Evolutionary conservation across 2,888 invertebrate species (phyloP).

Genomic region (Opisthograptis luteolata): DNA sequence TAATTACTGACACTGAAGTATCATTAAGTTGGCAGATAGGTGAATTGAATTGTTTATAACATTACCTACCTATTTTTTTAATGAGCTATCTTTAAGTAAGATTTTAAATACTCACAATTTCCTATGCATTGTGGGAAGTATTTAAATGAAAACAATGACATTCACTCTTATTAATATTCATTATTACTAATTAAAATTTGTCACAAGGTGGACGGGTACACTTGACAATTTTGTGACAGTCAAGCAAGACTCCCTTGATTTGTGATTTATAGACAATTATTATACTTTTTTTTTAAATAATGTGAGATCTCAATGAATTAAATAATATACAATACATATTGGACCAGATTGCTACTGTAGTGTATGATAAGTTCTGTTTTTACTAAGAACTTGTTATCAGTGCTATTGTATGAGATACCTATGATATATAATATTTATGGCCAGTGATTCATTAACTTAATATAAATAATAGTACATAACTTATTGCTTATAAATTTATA

Average conservation of each 20-base stretch:
- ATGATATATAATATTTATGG: conserved; percentile 62
- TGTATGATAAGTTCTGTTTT: conserved; percentile 57
- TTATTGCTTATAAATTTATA: too few relatives aligned
- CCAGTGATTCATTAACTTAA: conserved; percentile 53
- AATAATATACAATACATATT: conserved; percentile 44
- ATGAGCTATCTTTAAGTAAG: too few relatives aligned
- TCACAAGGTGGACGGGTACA: conserved; percentile 45
- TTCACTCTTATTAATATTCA: conserved; percentile 44
- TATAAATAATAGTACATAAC: conserved; percentile 7
- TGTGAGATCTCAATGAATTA: conserved; percentile 23
- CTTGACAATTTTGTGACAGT: conserved; percentile 66
- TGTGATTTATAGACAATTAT: conserved; percentile 27
- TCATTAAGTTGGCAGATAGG: too few relatives aligned
- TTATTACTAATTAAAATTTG: conserved; percentile 49
- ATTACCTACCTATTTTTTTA: background rate
- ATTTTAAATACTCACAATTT: conserved; percentile 68
- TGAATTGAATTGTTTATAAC: background rate
- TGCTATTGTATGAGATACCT: conserved; percentile 48
- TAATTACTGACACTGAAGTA: too few relatives aligned
- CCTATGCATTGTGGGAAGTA: conserved; percentile 65
- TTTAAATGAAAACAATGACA: conserved; percentile 46
- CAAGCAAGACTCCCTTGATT: conserved; percentile 64
- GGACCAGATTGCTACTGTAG: conserved; percentile 40
- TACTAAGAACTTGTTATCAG: conserved; percentile 63
- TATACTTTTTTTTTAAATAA: conserved; percentile 5